Percentiles rank a stretch among this genome's conserved stretches.
These are phyloP conservation scores for Amiota mariae DNA, from an alignment of 2,888 invertebrate species.

Conservation along the genomic window DNA sequence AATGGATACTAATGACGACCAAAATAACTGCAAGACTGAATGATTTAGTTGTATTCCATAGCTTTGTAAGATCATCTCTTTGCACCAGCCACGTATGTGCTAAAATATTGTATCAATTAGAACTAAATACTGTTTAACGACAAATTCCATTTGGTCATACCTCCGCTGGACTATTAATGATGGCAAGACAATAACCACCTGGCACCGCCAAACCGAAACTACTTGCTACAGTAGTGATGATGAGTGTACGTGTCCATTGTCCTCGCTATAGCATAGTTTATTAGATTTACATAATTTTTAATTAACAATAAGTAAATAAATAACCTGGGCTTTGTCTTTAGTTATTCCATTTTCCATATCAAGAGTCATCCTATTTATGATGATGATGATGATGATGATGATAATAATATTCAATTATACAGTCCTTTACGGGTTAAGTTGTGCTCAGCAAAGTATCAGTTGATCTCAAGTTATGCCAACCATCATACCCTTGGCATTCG, in stretches of 20 bases:
- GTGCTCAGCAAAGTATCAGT: too few relatives aligned
- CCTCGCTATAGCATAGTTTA: background rate
- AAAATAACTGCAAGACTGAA: conserved; percentile 78
- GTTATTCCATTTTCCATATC: too few relatives aligned
- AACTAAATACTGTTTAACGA: background rate
- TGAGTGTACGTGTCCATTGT: conserved; percentile 45
- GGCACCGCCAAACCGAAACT: conserved; percentile 81
- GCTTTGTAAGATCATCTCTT: conserved; percentile 77
- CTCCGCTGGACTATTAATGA: conserved; percentile 84
- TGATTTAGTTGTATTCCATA: conserved; percentile 75
- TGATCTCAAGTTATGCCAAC: too few relatives aligned
- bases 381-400: too few relatives aligned
- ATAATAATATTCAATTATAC: too few relatives aligned
- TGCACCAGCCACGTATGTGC: conserved; percentile 82
- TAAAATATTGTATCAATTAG: conserved; percentile 42
- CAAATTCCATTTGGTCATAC: conserved; percentile 74
- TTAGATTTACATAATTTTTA: too few relatives aligned
- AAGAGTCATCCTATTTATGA: too few relatives aligned
- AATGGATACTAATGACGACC: conserved; percentile 88
- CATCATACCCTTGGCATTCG: background rate
- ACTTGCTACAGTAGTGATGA: conserved; percentile 48
- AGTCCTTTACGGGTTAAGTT: too few relatives aligned
- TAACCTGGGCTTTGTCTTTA: too few relatives aligned
- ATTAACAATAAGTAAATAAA: too few relatives aligned
- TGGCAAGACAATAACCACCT: conserved; percentile 87